phyloP scores from a whole-genome alignment of 1,140 invertebrate genomes.

The Branchinecta lindahli region DNA sequence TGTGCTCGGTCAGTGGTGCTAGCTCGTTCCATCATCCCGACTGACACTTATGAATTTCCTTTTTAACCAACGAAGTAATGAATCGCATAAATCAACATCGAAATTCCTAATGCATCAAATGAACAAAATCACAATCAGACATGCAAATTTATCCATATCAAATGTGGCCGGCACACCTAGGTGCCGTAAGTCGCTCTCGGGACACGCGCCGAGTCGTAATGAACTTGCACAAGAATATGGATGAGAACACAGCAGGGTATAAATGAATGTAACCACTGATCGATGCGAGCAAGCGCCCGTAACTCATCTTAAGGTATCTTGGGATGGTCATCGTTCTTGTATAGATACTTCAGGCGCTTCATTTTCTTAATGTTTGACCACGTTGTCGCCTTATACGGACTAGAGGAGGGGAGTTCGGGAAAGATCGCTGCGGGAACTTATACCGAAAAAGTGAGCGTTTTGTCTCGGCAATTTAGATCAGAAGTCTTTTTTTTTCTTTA shows the following conservation, averaged over 20 bases:
- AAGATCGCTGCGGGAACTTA: too few relatives aligned
- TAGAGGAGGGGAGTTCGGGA: too few relatives aligned
- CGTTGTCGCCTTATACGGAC: too few relatives aligned
- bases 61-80: conserved; percentile 8
- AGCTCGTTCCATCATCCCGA: background rate
- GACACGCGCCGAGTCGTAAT: conserved; percentile 1
- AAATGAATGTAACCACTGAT: conserved; percentile 11
- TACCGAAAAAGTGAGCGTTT: too few relatives aligned
- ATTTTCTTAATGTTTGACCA: too few relatives aligned
- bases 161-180: background rate
- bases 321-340: too few relatives aligned
- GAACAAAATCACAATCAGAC: conserved; percentile 11
- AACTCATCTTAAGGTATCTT: background rate
- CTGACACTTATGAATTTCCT: conserved; percentile 10
- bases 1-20: too few relatives aligned
- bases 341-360: too few relatives aligned
- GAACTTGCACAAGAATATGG: conserved; percentile 6
- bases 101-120: conserved; percentile 11
- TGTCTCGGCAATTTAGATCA: too few relatives aligned
- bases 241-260: conserved; percentile 6
- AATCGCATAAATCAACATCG: conserved; percentile 11
- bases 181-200: background rate
- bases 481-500: too few relatives aligned
- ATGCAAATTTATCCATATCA: conserved; percentile 10
- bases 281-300: background rate